Evolutionary conservation across 2,888 invertebrate genomes (phyloP).

Genomic region (Meiosimyza decipiens): DNA sequence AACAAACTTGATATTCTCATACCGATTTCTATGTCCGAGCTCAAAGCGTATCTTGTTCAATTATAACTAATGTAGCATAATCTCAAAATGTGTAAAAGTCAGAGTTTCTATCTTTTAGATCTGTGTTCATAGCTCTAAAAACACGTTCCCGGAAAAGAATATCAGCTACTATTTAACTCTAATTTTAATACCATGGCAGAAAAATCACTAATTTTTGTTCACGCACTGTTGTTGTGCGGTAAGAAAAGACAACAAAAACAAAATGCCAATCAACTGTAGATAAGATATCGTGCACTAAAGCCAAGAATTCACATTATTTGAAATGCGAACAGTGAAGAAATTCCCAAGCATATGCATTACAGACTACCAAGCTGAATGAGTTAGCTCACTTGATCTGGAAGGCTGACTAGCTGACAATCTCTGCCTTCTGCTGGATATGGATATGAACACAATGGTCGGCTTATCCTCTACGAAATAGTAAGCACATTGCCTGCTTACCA

Average conservation of each 20-base stretch:
- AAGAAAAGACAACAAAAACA: neutral
- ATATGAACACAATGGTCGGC: no score
- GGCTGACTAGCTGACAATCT: neutral
- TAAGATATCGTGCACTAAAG: constrained; percentile 4
- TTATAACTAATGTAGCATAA: no score
- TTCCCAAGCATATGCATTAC: constrained; percentile 56
- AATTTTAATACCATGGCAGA: neutral
- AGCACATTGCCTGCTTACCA: constrained; percentile 14
- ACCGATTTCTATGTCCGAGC: no score
- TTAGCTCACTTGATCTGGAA: neutral
- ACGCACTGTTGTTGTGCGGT: no score
- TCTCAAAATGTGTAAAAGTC: no score
- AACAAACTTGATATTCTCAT: no score
- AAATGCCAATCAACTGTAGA: constrained; percentile 16
- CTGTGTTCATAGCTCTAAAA: no score
- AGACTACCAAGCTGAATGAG: neutral
- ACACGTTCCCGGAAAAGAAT: no score
- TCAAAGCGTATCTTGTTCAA: no score
- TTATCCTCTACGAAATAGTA: no score
- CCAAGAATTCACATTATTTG: neutral
- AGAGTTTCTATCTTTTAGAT: no score
- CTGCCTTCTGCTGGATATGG: neutral
- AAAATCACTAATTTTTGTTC: constrained; percentile 11
- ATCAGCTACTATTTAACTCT: neutral
- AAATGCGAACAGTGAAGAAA: constrained; percentile 42